A percentile compares a stretch with the other conserved stretches of the same genome.
These are phyloP conservation scores for Orycteropus afer DNA, from an alignment of 2,113 vertebrate genomes.

Conservation along the genomic window DNA sequence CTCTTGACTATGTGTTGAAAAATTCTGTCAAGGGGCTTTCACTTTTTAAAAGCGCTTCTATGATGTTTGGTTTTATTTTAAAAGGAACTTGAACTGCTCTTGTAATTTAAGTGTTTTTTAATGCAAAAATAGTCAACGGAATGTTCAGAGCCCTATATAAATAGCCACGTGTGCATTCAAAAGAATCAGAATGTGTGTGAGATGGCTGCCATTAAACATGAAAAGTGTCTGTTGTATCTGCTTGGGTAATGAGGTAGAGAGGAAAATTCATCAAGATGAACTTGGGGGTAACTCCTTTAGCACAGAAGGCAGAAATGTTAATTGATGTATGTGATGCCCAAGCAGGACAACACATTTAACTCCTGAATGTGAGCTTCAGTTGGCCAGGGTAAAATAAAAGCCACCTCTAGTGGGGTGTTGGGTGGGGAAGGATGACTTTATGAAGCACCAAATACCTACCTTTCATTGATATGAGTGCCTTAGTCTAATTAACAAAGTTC, in stretches of 20 bases:
- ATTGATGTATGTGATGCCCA: slow-evolving; percentile 57
- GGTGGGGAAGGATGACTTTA: neutral
- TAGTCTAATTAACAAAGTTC: neutral
- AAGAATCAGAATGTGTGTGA: slow-evolving; percentile 47
- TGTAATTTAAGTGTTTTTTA: slow-evolving; percentile 57
- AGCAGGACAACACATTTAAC: slow-evolving; percentile 62
- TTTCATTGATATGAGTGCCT: neutral
- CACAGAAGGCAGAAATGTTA: slow-evolving; percentile 68
- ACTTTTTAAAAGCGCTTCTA: neutral
- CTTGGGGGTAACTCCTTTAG: slow-evolving; percentile 72
- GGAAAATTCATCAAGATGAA: slow-evolving; percentile 74
- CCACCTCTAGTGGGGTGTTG: neutral
- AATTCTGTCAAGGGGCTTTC: slow-evolving; percentile 5
- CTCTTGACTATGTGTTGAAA: neutral
- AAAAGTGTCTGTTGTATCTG: slow-evolving; percentile 54
- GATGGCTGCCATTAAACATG: slow-evolving; percentile 55
- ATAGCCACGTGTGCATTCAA: neutral
- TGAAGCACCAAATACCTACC: neutral
- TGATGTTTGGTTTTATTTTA: slow-evolving; percentile 57
- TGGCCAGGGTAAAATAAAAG: slow-evolving; percentile 45
- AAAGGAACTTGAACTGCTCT: neutral
- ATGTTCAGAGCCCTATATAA: slow-evolving; percentile 12
- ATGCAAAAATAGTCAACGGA: slow-evolving; percentile 42
- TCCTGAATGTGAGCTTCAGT: slow-evolving; percentile 5
- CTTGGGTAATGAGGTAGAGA: slow-evolving; percentile 72